Percentiles rank a stretch among this genome's conserved stretches.
phyloP scores from a whole-genome alignment of 2,888 invertebrate species.

The Agonopterix subpropinquella region DNA sequence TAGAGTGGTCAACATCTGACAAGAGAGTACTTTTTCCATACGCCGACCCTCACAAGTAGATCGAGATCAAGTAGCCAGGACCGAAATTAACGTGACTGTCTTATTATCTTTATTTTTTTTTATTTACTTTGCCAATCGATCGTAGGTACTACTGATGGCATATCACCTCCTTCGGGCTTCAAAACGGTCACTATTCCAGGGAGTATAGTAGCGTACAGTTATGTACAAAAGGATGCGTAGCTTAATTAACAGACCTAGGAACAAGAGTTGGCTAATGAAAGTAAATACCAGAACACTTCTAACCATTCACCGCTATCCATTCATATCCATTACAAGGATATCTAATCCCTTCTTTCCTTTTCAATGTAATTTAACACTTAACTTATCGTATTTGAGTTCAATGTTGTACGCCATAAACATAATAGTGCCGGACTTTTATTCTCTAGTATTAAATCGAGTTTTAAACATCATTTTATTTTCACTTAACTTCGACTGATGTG shows the following conservation, averaged over 20 bases:
- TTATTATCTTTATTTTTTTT: too few species aligned
- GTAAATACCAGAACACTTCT: constrained; percentile 16
- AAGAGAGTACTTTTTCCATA: too few species aligned
- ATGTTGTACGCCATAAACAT: constrained; percentile 4
- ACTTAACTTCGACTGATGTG: constrained; percentile 35
- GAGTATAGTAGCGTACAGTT: too few species aligned
- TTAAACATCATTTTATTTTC: constrained; percentile 38
- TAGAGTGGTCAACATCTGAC: too few species aligned
- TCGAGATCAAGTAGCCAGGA: too few species aligned
- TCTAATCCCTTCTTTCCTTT: constrained; percentile 11
- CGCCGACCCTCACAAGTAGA: too few species aligned
- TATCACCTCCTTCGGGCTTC: too few species aligned
- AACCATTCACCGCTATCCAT: constrained; percentile 16
- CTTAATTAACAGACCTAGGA: constrained; percentile 15
- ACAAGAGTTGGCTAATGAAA: constrained; percentile 11
- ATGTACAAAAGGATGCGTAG: background rate
- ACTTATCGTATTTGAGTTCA: constrained; percentile 1
- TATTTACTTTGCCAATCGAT: too few species aligned
- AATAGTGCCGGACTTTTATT: constrained; percentile 16
- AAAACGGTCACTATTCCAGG: too few species aligned
- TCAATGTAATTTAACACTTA: constrained; percentile 5
- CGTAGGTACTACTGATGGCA: too few species aligned
- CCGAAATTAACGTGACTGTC: too few species aligned
- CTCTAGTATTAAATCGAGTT: constrained; percentile 25
- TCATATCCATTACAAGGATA: constrained; percentile 19